Base-by-base conservation (phyloP, 2,888 invertebrate genomes). In the Sarcophaga variegata region DNA sequence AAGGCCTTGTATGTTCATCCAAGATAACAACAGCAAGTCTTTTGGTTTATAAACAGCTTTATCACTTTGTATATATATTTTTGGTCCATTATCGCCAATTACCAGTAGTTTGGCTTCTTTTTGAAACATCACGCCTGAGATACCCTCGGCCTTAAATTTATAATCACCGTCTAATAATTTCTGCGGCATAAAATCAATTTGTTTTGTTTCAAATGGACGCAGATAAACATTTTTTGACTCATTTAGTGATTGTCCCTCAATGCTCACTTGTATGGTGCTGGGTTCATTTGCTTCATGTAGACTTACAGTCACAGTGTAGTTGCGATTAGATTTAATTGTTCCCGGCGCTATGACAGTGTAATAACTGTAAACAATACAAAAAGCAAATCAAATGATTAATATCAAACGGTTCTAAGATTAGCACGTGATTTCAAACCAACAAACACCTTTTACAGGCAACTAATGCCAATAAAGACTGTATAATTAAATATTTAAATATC, bases 21-120 rank as follows among this genome's bases (percentile, higher is more conserved):
- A 97, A 94, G 22, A 97, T 95, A 25, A 98, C 93, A 10, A 97
- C 89, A 10, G 93, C 88, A 95, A 95, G 91, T 96, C 96, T 12
- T 96, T 96, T 0, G 98, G 98, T 92, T 98, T 97, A 93, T 98
- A 99, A 88, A 98, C 96, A 12, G 97, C 96, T 93, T 97, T 97
- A 93, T 99, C 98, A 0, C 98, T 98, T 93, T 99, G 98, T 87
- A 98, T 95, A 91, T 98, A 97, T 17, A 98, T 95, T 14, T 97
- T 97, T 6, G 90, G 88, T 60, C 89, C 75, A 12, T 6, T 89
- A 91, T 98, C 96, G 86, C 96, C 95, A 64, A 96, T 95, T 93
- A 96, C 97, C 67, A 95, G 94, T 74, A 98, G 92, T 11, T 95
- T 94, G 2, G 96, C 96, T 17, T 96, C 95, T 87, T 97, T 96